Percentiles rank a stretch among this genome's conserved stretches.
Conservation (phyloP, 2,113 vertebrate species). For the Salvelinus alpinus region DNA sequence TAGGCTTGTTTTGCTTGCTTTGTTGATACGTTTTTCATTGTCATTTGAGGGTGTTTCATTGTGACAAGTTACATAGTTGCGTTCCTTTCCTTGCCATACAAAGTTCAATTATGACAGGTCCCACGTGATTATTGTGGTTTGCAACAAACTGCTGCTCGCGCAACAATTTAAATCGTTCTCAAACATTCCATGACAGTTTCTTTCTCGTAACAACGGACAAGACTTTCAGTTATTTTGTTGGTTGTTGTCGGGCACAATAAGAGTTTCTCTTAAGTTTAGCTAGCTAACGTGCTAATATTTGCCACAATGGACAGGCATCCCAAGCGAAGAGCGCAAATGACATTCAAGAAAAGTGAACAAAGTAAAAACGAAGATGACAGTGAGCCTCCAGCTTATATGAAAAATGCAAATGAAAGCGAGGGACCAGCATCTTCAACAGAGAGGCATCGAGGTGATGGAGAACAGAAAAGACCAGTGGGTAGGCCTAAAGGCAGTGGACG, state of each 20-base stretch:
- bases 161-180: constrained; percentile 2
- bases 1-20: no score
- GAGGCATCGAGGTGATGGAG: neutral
- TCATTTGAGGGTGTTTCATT: no score
- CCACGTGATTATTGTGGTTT: neutral
- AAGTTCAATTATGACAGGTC: neutral
- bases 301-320: constrained; percentile 30
- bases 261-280: neutral
- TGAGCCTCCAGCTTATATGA: neutral
- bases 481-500: neutral
- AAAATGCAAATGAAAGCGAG: no score
- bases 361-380: neutral
- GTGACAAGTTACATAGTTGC: no score
- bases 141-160: neutral
- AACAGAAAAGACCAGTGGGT: neutral
- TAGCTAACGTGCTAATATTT: neutral
- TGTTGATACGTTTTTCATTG: no score
- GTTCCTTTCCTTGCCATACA: no score
- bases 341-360: constrained; percentile 7
- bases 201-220: neutral
- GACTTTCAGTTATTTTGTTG: neutral
- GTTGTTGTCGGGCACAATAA: neutral
- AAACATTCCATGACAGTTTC: constrained; percentile 27
- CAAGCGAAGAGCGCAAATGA: constrained; percentile 20
- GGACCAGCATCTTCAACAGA: neutral